Conservation (phyloP, 2,888 invertebrate species). For the Apomyelois bistriatella region DNA sequence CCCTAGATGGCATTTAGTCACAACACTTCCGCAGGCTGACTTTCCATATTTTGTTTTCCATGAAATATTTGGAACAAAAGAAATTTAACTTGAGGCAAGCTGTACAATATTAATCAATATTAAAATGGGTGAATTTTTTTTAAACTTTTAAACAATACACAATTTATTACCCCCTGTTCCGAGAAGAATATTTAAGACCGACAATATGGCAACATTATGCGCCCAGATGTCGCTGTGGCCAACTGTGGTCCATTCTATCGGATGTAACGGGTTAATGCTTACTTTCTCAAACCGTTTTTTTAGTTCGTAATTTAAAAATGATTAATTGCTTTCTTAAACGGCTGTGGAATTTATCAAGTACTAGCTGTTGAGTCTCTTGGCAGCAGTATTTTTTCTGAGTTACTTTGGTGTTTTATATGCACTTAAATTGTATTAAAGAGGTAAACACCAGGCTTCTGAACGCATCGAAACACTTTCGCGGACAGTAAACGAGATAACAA, state of each 20-base stretch:
- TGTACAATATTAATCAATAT: background rate
- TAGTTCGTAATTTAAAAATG: background rate
- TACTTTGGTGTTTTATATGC: too few relatives aligned
- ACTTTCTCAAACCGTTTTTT: constrained; percentile 5
- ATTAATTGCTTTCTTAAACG: background rate
- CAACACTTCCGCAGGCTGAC: too few relatives aligned
- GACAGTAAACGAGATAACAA: too few relatives aligned
- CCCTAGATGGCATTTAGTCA: too few relatives aligned
- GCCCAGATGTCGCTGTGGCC: background rate
- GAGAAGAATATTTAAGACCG: background rate
- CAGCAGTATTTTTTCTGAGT: too few relatives aligned
- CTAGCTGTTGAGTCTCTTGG: background rate
- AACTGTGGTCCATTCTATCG: background rate
- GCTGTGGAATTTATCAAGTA: background rate
- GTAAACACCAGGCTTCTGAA: too few relatives aligned
- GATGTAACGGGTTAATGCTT: background rate
- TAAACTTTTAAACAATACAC: background rate
- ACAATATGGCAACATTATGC: background rate
- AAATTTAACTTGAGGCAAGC: background rate
- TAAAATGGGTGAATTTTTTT: background rate
- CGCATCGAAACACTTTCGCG: too few relatives aligned
- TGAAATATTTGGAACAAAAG: background rate
- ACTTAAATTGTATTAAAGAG: too few relatives aligned
- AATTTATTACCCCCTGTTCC: background rate
- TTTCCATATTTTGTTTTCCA: too few relatives aligned